Evolutionary conservation across 2,888 invertebrate species (phyloP), one percentile per base, ranked within the genome.

Genomic region (Callyntrura sp.): DNA sequence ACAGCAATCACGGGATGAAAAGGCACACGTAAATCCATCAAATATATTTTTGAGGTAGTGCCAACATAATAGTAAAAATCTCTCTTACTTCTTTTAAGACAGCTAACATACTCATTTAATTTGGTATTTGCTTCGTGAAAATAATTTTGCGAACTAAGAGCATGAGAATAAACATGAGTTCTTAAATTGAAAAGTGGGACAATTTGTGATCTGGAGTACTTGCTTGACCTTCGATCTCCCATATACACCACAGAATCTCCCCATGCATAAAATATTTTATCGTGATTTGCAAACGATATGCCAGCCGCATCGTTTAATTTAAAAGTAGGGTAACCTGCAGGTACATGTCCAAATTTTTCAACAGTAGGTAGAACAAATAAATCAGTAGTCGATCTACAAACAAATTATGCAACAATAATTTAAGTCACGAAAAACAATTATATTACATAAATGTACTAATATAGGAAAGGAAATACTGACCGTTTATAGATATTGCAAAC

Each of bases 11-110:
- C 91, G 6, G 93, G 93, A 68, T 91, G 89, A 6, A 57, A 51
- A 25, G 93, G 93, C 25, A 92, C 93, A 62, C 93, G 68, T 23
- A 87, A 48, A 79, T 93, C 93, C 92, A 93, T 92, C 45, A 91
- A 51, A 60, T 92, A 91, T 3, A 93, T 57, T 68, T 92, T 82
- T 0, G 85, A 57, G 2, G 91, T 88, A n/a, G 92, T 93, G 8
- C 93, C 93, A 9, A 93, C 91, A 43, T 93, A 92, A 55, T 92
- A 93, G 51, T 92, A 92, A n/a, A 70, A 57, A 1, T 92, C 79
- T 45, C 83, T 70, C 4, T 85, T 14, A 51, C 92, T 91, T 48
- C 28, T 57, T 35, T 79, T 89, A 8, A 93, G 78, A 76, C 91
- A 91, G 35, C 91, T 92, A 0, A 93, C 65, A 48, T 84, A 90